Conservation (phyloP, 2,797 vertebrate genomes). For the Eulemur mongoz region DNA sequence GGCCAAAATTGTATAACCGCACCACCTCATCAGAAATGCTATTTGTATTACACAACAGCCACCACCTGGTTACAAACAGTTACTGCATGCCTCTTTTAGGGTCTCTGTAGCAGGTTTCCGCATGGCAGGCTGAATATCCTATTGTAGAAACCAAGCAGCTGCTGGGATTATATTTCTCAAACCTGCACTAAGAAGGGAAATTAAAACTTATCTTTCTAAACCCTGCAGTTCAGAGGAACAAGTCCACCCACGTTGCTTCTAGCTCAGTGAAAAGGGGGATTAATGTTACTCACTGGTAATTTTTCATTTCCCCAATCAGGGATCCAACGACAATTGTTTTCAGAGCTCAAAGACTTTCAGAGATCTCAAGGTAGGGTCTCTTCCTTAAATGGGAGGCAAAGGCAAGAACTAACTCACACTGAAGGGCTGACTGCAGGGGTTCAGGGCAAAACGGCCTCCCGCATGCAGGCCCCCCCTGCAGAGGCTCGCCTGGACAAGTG, state of each 20-base stretch:
- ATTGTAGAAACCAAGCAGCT: slow-evolving; percentile 42
- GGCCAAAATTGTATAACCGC: slow-evolving; percentile 80
- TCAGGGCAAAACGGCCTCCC: not conserved
- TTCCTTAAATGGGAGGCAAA: not conserved
- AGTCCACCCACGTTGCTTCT: slow-evolving; percentile 22
- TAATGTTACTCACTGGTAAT: slow-evolving; percentile 28
- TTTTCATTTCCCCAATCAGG: slow-evolving; percentile 22
- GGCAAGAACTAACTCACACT: not conserved
- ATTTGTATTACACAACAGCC: slow-evolving; percentile 76
- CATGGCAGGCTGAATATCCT: not conserved
- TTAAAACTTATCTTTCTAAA: slow-evolving; percentile 57
- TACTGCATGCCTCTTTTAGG: slow-evolving; percentile 53
- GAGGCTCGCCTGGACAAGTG: not conserved
- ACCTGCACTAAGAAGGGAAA: slow-evolving; percentile 53
- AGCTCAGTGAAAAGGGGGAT: not conserved
- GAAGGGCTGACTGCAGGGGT: not conserved
- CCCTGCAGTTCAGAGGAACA: not conserved
- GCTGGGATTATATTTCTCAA: slow-evolving; percentile 61
- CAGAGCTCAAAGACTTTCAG: slow-evolving; percentile 41
- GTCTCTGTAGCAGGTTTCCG: not conserved
- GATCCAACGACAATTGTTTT: slow-evolving; percentile 1
- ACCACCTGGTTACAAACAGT: slow-evolving; percentile 69
- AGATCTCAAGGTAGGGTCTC: not conserved
- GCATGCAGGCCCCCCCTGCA: not conserved
- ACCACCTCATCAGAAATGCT: slow-evolving; percentile 63